These are phyloP conservation scores for Xylocopa sonorina DNA, from an alignment of 1,140 invertebrate species.

Conservation along the genomic window DNA sequence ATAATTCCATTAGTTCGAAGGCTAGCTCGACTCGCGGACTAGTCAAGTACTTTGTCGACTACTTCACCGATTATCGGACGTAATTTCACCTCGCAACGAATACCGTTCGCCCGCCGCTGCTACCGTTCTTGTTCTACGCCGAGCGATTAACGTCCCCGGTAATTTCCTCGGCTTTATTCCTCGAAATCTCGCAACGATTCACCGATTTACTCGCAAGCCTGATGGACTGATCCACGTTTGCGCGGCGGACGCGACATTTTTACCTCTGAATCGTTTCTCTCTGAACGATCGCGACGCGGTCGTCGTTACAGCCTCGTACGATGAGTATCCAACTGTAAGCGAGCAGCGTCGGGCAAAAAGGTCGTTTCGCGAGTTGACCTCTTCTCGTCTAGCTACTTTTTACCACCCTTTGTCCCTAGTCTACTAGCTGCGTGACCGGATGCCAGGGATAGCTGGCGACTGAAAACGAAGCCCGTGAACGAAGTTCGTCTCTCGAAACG, in stretches of 20 bases:
- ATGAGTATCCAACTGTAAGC: neutral
- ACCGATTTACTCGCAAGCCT: neutral
- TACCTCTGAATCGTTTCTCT: too few relatives aligned
- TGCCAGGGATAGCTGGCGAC: conserved; percentile 48
- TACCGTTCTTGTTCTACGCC: neutral
- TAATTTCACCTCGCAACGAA: conserved; percentile 62
- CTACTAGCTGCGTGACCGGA: conserved; percentile 72
- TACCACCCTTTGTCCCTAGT: conserved; percentile 36
- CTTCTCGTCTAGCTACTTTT: conserved; percentile 43
- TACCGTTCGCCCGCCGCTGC: conserved; percentile 25
- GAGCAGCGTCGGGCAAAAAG: neutral
- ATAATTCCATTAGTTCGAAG: conserved; percentile 52
- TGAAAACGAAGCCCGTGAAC: conserved; percentile 55
- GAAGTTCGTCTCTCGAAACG: conserved; percentile 45
- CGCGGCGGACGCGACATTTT: too few relatives aligned
- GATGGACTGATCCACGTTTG: too few relatives aligned
- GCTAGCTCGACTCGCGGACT: conserved; percentile 12
- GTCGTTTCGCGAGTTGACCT: conserved; percentile 20
- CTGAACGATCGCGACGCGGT: too few relatives aligned
- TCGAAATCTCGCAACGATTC: neutral
- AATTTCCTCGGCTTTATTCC: neutral
- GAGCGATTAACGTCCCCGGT: neutral
- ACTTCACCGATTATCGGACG: conserved; percentile 61
- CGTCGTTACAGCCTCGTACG: too few relatives aligned
- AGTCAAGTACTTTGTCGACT: conserved; percentile 34